phyloP scores from a whole-genome alignment of 2,888 invertebrate genomes.

The Xestia xanthographa region DNA sequence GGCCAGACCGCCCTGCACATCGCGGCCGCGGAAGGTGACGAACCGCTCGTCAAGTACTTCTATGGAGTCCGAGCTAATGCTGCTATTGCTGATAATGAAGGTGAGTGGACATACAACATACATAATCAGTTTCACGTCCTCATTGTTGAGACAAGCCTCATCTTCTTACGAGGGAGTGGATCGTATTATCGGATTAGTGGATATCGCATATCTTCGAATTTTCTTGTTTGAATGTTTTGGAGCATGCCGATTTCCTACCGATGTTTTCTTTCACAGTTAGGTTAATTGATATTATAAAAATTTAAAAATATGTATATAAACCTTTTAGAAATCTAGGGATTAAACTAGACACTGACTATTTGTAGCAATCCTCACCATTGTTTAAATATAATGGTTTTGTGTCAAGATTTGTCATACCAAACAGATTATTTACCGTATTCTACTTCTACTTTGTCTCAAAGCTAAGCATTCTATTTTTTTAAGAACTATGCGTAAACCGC shows the following conservation, averaged over 20 bases:
- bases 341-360: background rate
- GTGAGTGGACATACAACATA: conserved; percentile 76
- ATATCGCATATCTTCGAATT: background rate
- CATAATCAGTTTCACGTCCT: background rate
- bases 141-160: background rate
- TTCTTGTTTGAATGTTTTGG: background rate
- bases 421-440: background rate
- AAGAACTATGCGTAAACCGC: background rate
- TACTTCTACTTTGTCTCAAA: background rate
- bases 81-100: conserved; percentile 97
- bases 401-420: background rate
- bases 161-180: background rate
- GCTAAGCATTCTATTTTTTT: background rate
- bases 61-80: conserved; percentile 98
- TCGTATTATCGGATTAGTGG: background rate
- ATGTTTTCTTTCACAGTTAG: background rate
- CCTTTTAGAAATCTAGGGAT: background rate
- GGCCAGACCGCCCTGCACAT: conserved; percentile 99
- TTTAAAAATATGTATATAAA: too few species aligned
- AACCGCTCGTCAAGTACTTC: conserved; percentile 98
- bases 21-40: conserved; percentile 98
- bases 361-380: background rate
- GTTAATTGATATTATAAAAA: background rate
- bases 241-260: background rate
- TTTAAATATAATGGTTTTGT: background rate